Evolutionary conservation across 2,113 vertebrate genomes (phyloP).

Genomic region (Poeciliopsis turrubarensis): DNA sequence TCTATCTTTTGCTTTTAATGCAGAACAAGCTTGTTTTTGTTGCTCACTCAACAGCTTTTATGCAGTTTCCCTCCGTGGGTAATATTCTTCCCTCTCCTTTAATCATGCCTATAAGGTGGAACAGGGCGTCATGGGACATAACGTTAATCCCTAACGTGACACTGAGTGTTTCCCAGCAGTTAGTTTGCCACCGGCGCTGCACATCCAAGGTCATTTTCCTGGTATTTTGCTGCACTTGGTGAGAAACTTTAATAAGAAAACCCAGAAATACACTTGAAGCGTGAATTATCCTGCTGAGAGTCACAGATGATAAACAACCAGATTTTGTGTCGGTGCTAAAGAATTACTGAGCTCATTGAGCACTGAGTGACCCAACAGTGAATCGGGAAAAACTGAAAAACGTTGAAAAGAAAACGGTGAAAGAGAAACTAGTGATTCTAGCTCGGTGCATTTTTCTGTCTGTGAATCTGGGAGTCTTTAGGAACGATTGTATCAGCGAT

Average conservation of each 20-base stretch:
- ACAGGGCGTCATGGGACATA: constrained; percentile 10
- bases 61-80: constrained; percentile 21
- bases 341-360: constrained; percentile 2
- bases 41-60: constrained; percentile 17
- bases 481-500: too few relatives aligned
- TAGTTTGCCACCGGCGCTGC: constrained; percentile 2
- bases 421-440: too few relatives aligned
- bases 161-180: constrained; percentile 1
- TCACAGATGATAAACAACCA: not conserved
- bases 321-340: not conserved
- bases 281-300: constrained; percentile 15
- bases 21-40: constrained; percentile 11
- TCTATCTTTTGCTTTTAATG: constrained; percentile 9
- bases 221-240: constrained; percentile 19
- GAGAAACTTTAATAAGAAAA: constrained; percentile 29
- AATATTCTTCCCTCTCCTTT: constrained; percentile 12
- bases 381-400: too few relatives aligned
- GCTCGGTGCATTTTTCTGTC: too few relatives aligned
- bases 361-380: not conserved
- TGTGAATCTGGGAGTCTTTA: too few relatives aligned
- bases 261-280: constrained; percentile 15
- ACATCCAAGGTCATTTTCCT: constrained; percentile 30
- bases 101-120: constrained; percentile 19
- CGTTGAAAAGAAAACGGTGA: too few relatives aligned
- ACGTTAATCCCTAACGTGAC: constrained; percentile 33